Base-by-base conservation (phyloP, 2,888 invertebrate genomes). In the Macroteleia sp. region DNA sequence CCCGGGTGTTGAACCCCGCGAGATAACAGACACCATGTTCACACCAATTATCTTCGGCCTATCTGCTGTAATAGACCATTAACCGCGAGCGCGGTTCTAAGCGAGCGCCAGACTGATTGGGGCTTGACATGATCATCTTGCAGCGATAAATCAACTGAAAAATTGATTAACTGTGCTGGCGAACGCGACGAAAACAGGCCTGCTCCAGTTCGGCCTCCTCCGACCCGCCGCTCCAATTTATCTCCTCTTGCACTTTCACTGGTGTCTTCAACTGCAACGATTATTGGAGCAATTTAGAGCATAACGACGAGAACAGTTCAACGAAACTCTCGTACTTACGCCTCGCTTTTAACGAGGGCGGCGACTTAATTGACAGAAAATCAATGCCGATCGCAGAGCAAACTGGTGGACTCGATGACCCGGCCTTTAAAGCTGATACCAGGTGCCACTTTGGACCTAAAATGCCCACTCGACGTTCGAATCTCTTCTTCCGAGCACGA, bases 61-160 rank as follows among this genome's bases (percentile, higher is more conserved):
- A 36, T 19, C 17, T 3, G 10, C 34, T 17, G 25, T 32, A 46
- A 66, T 19, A 50, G 54, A 46, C 28, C 41, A 66, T 56, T 56
- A 44, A 19, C 50, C 50, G 50, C 48, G 64, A 20, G 16, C 44
- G 44, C 56, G 36, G 54, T 16, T 25, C 42, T 44, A 34, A 10
- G 5, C 41, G 52, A 19, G 22, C 34, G 28, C 34, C 54, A 36
- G 36, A n/a, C 66, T 34, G 66, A 54, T 44, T 52, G 14, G 34
- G 16, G 34, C 44, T 42, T 22, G 50, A 39, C 12, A 52, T 42
- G 42, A 64, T 42, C 64, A 66, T 66, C 39, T 42, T 66, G 22
- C 34, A n/a, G 32, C 34, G 30, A 16, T 30, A 56, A 30, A 25
- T 56, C 42, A 14, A 56, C 56, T 41, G 56, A 56, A 56, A 42